Percentiles rank a stretch among this genome's conserved stretches.
Evolutionary conservation across 2,113 vertebrate genomes (phyloP).

Genomic region (Gobio gobio): DNA sequence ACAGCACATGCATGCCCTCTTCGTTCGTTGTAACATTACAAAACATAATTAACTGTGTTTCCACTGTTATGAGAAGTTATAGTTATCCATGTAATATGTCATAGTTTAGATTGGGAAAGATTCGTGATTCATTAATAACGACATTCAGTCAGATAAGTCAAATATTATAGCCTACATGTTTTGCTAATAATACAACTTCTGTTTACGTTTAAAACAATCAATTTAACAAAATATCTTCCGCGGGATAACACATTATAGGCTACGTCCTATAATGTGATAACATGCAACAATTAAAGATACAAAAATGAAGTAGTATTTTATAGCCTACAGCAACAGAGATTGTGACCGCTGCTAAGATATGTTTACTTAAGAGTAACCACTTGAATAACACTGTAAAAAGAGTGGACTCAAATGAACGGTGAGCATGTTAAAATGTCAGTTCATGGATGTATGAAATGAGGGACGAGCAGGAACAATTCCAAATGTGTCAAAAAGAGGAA

Average conservation of each 20-base stretch:
- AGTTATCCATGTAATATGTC: not conserved
- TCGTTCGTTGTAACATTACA: no score
- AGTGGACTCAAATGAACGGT: not conserved
- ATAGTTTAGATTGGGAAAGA: not conserved
- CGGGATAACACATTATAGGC: no score
- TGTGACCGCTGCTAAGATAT: not conserved
- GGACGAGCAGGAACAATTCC: not conserved
- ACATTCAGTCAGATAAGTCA: not conserved
- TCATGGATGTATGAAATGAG: not conserved
- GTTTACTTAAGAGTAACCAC: not conserved
- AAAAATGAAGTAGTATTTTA: not conserved
- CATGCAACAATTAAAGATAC: not conserved
- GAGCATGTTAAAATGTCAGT: not conserved
- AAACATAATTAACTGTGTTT: no score
- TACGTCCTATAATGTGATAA: not conserved
- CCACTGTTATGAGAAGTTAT: not conserved
- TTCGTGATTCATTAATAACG: not conserved
- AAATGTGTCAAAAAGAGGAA: not conserved
- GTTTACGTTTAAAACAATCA: not conserved
- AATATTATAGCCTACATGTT: not conserved
- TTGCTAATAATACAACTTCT: not conserved
- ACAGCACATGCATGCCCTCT: no score
- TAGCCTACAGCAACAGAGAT: not conserved
- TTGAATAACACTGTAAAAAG: not conserved
- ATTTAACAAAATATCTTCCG: not conserved